Evolutionary conservation across 1,140 invertebrate species (phyloP).

Genomic region (Drosophila kurseongensis): DNA sequence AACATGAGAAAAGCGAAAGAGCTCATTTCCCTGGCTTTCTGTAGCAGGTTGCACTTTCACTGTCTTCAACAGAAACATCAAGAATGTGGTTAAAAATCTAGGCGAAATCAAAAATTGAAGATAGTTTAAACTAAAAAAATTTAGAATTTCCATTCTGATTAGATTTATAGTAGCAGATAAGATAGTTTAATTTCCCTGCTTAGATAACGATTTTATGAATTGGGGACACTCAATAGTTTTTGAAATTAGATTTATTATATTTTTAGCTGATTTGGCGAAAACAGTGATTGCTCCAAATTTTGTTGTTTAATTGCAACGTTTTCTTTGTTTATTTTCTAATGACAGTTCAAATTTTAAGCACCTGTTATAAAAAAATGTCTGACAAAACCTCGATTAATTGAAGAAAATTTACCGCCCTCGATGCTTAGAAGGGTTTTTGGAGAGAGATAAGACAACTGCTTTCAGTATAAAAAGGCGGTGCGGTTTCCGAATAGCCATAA

Average conservation of each 20-base stretch:
- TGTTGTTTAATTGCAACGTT: background rate
- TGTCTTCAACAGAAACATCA: slow-evolving; percentile 33
- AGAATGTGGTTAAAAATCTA: background rate
- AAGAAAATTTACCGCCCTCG: background rate
- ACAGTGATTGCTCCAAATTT: slow-evolving; percentile 1
- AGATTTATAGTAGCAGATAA: slow-evolving; percentile 8
- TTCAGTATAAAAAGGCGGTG: slow-evolving; percentile 10
- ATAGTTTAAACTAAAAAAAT: background rate
- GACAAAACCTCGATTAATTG: no score
- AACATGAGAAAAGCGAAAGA: slow-evolving; percentile 34
- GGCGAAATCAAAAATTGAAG: background rate
- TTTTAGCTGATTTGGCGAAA: background rate
- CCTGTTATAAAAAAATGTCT: background rate
- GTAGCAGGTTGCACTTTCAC: slow-evolving; percentile 75
- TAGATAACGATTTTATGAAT: slow-evolving; percentile 27
- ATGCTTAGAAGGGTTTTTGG: background rate
- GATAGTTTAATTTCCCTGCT: background rate
- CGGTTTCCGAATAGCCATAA: background rate
- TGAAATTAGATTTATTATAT: slow-evolving; percentile 13
- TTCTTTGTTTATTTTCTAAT: background rate
- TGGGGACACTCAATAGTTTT: background rate
- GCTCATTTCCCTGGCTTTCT: slow-evolving; percentile 42
- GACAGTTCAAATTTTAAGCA: no score
- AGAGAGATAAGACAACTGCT: background rate
- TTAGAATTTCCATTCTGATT: background rate